These are phyloP conservation scores for Rhingia campestris DNA, from an alignment of 2,888 invertebrate genomes.

Conservation along the genomic window DNA sequence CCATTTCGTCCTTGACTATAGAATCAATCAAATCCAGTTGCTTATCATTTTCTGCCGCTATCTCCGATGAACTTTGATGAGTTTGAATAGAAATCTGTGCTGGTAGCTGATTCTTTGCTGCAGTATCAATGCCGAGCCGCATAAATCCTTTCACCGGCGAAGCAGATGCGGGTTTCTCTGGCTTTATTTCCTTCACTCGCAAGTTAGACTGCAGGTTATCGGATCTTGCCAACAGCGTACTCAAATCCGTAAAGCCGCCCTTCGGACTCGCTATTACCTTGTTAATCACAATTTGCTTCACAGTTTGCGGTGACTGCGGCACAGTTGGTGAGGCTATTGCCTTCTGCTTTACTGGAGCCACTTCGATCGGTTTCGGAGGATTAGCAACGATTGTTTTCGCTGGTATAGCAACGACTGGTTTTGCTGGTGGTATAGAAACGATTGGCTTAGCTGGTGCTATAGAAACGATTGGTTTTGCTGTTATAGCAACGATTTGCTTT, in stretches of 20 bases:
- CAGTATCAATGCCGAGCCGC: slow-evolving; percentile 80
- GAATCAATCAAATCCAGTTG: slow-evolving; percentile 82
- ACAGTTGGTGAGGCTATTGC: slow-evolving; percentile 32
- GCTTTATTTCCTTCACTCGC: slow-evolving; percentile 76
- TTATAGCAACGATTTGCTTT: slow-evolving; percentile 58
- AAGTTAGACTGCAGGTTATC: slow-evolving; percentile 78
- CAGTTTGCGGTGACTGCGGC: slow-evolving; percentile 74
- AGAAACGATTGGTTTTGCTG: not conserved
- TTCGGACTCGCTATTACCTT: slow-evolving; percentile 78
- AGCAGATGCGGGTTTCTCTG: slow-evolving; percentile 35
- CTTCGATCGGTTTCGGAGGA: slow-evolving; percentile 11
- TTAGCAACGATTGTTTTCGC: slow-evolving; percentile 60
- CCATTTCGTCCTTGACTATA: slow-evolving; percentile 81
- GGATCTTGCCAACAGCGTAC: slow-evolving; percentile 74
- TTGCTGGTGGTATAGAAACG: slow-evolving; percentile 18
- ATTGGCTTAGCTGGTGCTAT: slow-evolving; percentile 43
- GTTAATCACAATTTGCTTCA: slow-evolving; percentile 80
- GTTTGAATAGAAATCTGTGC: slow-evolving; percentile 82
- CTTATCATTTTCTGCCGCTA: slow-evolving; percentile 82
- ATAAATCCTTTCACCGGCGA: slow-evolving; percentile 79
- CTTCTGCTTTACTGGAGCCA: slow-evolving; percentile 36
- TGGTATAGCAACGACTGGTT: slow-evolving; percentile 4
- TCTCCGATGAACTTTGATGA: slow-evolving; percentile 80
- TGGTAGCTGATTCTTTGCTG: slow-evolving; percentile 80
- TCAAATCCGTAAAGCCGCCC: slow-evolving; percentile 77